Evolutionary conservation across 2,888 invertebrate genomes (phyloP), one percentile per base, ranked within the genome.

Genomic region (Parnassius glacialis): DNA sequence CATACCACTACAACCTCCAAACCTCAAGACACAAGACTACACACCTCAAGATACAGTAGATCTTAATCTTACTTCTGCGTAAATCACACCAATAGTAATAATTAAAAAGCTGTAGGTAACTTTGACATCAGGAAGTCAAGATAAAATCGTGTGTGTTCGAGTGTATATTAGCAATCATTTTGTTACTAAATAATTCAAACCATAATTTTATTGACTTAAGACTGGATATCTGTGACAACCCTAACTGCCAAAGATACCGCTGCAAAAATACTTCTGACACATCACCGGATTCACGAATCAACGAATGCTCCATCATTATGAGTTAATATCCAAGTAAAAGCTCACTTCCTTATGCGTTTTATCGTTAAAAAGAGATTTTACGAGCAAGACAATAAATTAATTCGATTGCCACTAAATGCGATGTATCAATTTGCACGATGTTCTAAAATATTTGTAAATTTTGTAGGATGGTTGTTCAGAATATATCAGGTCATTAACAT

Each of bases 281-380:
- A 20, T 55, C 52, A 57, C 52, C 47, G 47, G 42, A 20, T 43
- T 20, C 52, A n/a, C 52, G 48, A 41, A 57, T 53, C 44, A 53
- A 48, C 44, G 54, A 51, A 59, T 16, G 50, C 42, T 54, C 58
- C 13, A 55, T 62, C 59, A 51, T 51, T 20, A 2, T 58, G 58
- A 59, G 59, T 62, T 55, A 59, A 59, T 55, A 45, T 20, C 45
- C 51, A 25, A 16, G 55, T 59, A 52, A 62, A 59, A 58, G 59
- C 41, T 9, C 44, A 45, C 41, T 62, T 62, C 62, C 62, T 62
- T 59, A 62, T 62, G 59, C 41, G 48, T 53, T 62, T 59, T 20
- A 62, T 34, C 47, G 43, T 55, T 55, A 62, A 62, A 59, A 41
- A 51, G 34, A 51, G 34, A 53, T 62, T 62, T 55, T 53, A 55